These are phyloP conservation scores for Pyrgilauda ruficollis DNA, from an alignment of 2,113 vertebrate species.

Conservation along the genomic window DNA sequence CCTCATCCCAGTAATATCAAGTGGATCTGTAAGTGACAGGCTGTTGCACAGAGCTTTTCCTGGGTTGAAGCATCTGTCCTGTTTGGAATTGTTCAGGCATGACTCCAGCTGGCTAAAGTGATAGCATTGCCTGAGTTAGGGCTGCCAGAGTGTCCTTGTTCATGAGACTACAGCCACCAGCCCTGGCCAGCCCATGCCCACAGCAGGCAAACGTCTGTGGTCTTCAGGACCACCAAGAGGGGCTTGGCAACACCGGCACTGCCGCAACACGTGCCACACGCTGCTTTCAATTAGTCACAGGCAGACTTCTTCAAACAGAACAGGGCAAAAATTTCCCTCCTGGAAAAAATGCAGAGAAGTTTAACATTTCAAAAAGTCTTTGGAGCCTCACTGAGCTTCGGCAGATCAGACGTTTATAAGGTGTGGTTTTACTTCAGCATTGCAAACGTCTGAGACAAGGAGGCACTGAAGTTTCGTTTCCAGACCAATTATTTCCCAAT, in stretches of 20 bases:
- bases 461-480: constrained; percentile 1
- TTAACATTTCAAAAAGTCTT: constrained; percentile 8
- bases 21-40: background rate
- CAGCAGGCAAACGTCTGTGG: background rate
- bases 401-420: background rate
- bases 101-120: background rate
- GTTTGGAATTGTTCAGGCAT: background rate
- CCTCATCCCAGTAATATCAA: background rate
- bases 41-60: background rate
- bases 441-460: background rate
- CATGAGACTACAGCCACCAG: background rate
- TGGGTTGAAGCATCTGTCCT: background rate
- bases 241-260: background rate
- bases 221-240: constrained; percentile 15
- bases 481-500: constrained; percentile 8
- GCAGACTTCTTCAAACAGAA: background rate
- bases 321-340: background rate
- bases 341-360: background rate
- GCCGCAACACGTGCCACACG: background rate
- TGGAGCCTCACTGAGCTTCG: background rate
- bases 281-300: constrained; percentile 3
- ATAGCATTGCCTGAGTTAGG: background rate
- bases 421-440: constrained; percentile 8
- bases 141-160: background rate
- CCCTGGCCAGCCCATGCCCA: accelerated